Evolutionary conservation across 2,888 invertebrate species (phyloP), one percentile per base, ranked within the genome.

Genomic region (Zaprionus bogoriensis): DNA sequence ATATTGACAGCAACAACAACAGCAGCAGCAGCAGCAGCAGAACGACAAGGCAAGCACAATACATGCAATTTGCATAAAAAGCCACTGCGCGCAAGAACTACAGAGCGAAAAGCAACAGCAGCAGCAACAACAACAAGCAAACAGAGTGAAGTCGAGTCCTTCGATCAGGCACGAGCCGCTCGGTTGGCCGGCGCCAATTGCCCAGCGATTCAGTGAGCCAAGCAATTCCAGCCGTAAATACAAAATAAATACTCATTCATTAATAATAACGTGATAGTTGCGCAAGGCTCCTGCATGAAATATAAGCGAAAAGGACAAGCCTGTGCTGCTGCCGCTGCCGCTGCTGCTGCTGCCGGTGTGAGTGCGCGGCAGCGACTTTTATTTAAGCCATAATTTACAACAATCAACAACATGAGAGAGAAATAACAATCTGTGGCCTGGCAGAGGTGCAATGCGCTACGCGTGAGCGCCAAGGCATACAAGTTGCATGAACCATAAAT

Each of bases 231-330:
- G 63, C 67, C 67, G 82, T 78, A 85, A 87, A 85, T 78, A 67
- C 82, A 82, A 79, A 82, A 82, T 87, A 82, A 82, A 87, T 85
- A 84, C 82, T 75, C 74, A 70, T 87, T 82, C 82, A 82, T 85
- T 87, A 84, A 87, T 82, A 87, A 85, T 68, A 86, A 80, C 74
- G 87, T 62, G 80, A 80, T 86, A 83, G 80, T 80, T 83, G 73
- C 59, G 50, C 58, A 67, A 62, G 60, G 67, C 48, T 41, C 36
- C 57, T 57, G 28, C 42, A 54, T 47, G 50, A 59, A 50, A 60
- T 55, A 67, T 47, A 53, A 30, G 42, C 28, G 38, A 25, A 41
- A 45, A 66, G 53, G 12, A 2, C 9, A n/a, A 28, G 22, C 39
- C 2, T 23, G 12, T 36, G 12, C 10, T 51, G 4, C 27, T 27